Conservation (phyloP, 2,113 vertebrate species). For the Xiphophorus maculatus region DNA sequence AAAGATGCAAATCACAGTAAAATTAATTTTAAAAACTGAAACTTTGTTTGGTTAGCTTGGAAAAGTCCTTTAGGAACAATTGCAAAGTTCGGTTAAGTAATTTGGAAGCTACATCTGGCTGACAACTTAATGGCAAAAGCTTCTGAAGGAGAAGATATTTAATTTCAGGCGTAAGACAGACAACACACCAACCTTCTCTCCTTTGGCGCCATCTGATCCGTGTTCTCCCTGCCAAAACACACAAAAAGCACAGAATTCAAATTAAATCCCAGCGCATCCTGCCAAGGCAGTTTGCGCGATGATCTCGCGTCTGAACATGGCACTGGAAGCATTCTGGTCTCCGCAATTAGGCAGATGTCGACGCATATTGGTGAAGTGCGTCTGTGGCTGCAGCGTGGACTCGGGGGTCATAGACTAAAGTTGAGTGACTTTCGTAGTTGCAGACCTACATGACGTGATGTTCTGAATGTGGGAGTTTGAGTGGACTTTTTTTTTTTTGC, state of each 20-base stretch:
- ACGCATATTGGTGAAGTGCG: not conserved
- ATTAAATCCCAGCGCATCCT: constrained; percentile 14
- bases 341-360: constrained; percentile 26
- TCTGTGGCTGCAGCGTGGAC: constrained; percentile 1
- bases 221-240: constrained; percentile 72
- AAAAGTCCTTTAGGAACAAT: not conserved
- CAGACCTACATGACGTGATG: not conserved
- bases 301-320: constrained; percentile 5
- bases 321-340: constrained; percentile 14
- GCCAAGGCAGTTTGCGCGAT: constrained; percentile 5
- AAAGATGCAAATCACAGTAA: no score
- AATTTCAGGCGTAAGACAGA: constrained; percentile 24
- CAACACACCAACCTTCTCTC: constrained; percentile 77
- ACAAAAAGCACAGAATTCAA: constrained; percentile 34
- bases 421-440: constrained; percentile 3
- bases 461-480: not conserved
- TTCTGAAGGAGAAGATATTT: not conserved
- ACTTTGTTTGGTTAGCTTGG: not conserved
- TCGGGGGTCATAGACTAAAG: constrained; percentile 1
- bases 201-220: constrained; percentile 76
- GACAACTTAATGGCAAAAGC: not conserved
- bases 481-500: not conserved
- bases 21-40: no score
- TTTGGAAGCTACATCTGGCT: not conserved
- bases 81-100: not conserved